phyloP scores from a whole-genome alignment of 2,888 invertebrate genomes.

The Agrotis ipsilon region DNA sequence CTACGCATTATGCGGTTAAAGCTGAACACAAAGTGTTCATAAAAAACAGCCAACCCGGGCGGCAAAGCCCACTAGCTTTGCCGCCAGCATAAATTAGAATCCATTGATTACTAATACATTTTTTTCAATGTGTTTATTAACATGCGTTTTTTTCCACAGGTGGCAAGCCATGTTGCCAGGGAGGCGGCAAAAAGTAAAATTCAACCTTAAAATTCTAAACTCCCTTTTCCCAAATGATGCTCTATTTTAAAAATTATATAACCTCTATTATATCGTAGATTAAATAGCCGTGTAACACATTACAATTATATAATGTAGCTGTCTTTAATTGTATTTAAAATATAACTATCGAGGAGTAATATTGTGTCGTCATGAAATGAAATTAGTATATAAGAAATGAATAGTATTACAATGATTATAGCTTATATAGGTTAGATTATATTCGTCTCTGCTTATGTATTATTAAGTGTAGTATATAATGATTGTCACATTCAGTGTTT shows the following conservation, averaged over 20 bases:
- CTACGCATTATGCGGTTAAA: too few relatives aligned
- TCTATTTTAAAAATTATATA: conserved; percentile 65
- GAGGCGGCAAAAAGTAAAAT: conserved; percentile 78
- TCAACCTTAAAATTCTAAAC: conserved; percentile 38
- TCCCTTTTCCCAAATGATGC: conserved; percentile 60
- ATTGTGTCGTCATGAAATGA: conserved; percentile 81
- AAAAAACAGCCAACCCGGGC: too few relatives aligned
- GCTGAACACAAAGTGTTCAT: too few relatives aligned
- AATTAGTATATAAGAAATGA: conserved; percentile 59
- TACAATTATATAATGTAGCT: conserved; percentile 66
- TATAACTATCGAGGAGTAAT: conserved; percentile 61
- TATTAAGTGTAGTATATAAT: conserved; percentile 61
- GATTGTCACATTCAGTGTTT: conserved; percentile 85
- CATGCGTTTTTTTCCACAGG: conserved; percentile 35
- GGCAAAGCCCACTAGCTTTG: too few relatives aligned
- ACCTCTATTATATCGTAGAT: conserved; percentile 64
- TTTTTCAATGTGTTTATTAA: too few relatives aligned
- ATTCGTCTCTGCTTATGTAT: conserved; percentile 72
- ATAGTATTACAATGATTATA: conserved; percentile 45
- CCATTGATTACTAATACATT: too few relatives aligned
- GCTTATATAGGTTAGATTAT: conserved; percentile 57
- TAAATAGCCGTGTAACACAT: conserved; percentile 51
- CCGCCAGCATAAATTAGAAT: too few relatives aligned
- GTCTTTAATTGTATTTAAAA: conserved; percentile 68
- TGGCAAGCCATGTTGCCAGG: conserved; percentile 86